A percentile compares a stretch with the other conserved stretches of the same genome.
phyloP scores from a whole-genome alignment of 1,140 invertebrate genomes.

The Telenomus remus region DNA sequence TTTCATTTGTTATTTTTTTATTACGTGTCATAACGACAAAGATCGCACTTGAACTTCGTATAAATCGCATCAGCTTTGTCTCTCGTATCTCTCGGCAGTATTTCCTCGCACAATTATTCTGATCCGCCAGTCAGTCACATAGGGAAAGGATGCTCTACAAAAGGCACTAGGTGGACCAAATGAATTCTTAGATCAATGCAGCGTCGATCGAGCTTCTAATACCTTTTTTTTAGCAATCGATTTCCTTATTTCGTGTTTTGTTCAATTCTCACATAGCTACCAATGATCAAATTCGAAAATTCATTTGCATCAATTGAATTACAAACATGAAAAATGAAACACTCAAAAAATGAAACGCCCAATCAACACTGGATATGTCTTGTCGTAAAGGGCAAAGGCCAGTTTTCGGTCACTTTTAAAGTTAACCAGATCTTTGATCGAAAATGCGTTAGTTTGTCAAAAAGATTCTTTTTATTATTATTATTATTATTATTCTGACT shows the following conservation, averaged over 20 bases:
- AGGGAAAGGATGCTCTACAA: constrained; percentile 65
- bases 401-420: no score
- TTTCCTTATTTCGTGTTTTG: constrained; percentile 2
- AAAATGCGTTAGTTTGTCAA: no score
- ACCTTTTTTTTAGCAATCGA: constrained; percentile 1
- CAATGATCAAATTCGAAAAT: constrained; percentile 16
- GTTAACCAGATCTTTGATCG: no score
- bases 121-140: constrained; percentile 56
- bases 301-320: constrained; percentile 12
- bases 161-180: constrained; percentile 68
- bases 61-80: constrained; percentile 44
- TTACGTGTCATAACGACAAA: constrained; percentile 29
- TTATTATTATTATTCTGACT: background rate
- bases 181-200: constrained; percentile 43
- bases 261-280: constrained; percentile 13
- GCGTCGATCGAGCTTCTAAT: constrained; percentile 40
- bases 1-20: background rate
- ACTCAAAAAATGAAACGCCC: background rate
- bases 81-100: constrained; percentile 38
- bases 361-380: constrained; percentile 21
- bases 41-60: constrained; percentile 43
- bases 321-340: no score
- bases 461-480: no score
- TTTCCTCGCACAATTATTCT: constrained; percentile 47
- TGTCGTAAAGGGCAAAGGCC: no score